These are phyloP conservation scores for Paralvinella palmiformis DNA, from an alignment of 1,140 invertebrate species.

Conservation along the genomic window DNA sequence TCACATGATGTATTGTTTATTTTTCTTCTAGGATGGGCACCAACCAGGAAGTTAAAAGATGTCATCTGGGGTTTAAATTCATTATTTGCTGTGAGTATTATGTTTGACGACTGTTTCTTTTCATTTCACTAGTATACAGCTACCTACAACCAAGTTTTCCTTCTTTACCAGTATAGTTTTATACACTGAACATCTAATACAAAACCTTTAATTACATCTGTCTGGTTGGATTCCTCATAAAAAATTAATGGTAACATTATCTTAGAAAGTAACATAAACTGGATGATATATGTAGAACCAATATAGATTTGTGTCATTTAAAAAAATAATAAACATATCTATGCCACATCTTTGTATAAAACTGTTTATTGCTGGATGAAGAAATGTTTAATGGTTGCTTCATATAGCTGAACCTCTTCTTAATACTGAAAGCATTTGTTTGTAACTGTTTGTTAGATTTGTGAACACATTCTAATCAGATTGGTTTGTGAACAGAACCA, in stretches of 20 bases:
- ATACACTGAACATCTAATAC: neutral
- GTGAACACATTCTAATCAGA: too few species aligned
- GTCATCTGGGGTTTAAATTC: conserved; percentile 92
- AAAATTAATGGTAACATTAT: neutral
- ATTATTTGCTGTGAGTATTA: conserved; percentile 73
- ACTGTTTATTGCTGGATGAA: too few species aligned
- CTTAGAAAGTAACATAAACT: neutral
- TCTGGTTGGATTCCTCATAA: neutral
- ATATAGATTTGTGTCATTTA: too few species aligned
- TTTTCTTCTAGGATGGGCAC: conserved; percentile 69
- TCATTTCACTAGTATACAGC: neutral
- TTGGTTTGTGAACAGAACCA: neutral
- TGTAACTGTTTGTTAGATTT: neutral
- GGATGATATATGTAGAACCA: too few species aligned
- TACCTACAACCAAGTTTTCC: neutral
- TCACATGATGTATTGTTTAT: neutral
- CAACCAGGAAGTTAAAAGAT: conserved; percentile 84
- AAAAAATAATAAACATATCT: too few species aligned
- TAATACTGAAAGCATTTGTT: neutral
- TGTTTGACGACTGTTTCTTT: neutral
- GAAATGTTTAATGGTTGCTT: too few species aligned
- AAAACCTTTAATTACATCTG: neutral
- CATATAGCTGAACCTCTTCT: neutral
- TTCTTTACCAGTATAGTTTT: neutral
- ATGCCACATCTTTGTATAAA: too few species aligned